phyloP scores from a whole-genome alignment of 2,888 invertebrate species.

The Ariolimax columbianus region DNA sequence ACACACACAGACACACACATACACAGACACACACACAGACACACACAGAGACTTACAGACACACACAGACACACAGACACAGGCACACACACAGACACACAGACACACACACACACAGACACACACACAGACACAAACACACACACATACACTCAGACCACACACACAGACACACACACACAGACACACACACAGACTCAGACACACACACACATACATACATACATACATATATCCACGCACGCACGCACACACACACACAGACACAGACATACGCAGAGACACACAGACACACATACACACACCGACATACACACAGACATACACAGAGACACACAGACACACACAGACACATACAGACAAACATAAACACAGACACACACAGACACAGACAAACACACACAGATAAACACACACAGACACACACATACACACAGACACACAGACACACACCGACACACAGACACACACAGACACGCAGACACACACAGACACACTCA shows the following conservation, averaged over 20 bases:
- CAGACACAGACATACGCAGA: not conserved
- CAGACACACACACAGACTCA: not conserved
- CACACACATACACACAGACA: too few relatives aligned
- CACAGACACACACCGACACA: too few relatives aligned
- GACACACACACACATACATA: not conserved
- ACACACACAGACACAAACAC: not conserved
- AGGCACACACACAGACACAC: not conserved
- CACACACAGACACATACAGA: too few relatives aligned
- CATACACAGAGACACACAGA: too few relatives aligned
- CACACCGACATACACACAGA: too few relatives aligned
- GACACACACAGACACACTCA: too few relatives aligned
- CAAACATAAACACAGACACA: too few relatives aligned
- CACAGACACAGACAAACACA: not conserved
- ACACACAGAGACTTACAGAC: not conserved
- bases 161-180: not conserved
- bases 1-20: not conserved
- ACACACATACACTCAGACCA: not conserved
- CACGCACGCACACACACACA: slow-evolving; percentile 9
- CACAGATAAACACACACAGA: not conserved
- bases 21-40: not conserved
- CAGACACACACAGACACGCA: too few relatives aligned
- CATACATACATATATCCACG: not conserved
- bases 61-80: not conserved
- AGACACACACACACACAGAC: slow-evolving; percentile 2
- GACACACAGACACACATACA: too few relatives aligned